Evolutionary conservation across 1,140 invertebrate genomes (phyloP).

Genomic region (Aphelinus atriplicis): DNA sequence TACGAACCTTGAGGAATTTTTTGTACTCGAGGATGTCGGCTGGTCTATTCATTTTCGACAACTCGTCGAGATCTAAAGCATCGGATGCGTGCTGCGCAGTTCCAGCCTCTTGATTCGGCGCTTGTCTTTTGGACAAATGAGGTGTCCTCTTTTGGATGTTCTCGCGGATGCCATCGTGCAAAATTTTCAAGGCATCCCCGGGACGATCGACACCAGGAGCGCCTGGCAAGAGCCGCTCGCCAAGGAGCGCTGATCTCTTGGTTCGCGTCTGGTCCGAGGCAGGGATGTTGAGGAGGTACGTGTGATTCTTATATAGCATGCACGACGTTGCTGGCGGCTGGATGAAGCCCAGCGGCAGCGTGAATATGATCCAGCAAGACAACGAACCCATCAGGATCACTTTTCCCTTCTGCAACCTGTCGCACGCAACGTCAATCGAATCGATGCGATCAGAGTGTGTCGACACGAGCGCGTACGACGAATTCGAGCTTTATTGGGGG

Average conservation of each 20-base stretch:
- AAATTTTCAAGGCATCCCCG: no score
- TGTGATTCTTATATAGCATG: slow-evolving; percentile 77
- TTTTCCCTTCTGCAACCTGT: slow-evolving; percentile 86
- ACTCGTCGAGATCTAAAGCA: slow-evolving; percentile 8
- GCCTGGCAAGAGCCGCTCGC: no score
- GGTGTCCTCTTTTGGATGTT: no score
- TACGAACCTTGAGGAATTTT: slow-evolving; percentile 52
- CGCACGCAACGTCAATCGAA: no score
- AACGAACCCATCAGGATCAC: slow-evolving; percentile 90
- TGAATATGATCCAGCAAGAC: slow-evolving; percentile 96
- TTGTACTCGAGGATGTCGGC: slow-evolving; percentile 56
- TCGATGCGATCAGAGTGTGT: no score
- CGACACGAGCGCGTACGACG: no score
- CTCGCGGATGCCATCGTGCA: no score
- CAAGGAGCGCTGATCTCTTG: slow-evolving; percentile 48
- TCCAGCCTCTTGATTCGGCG: no score
- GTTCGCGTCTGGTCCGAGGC: slow-evolving; percentile 53
- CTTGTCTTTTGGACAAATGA: no score
- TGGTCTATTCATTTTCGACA: slow-evolving; percentile 52
- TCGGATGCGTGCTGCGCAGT: no score
- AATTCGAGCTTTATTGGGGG: no score
- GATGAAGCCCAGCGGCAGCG: slow-evolving; percentile 92
- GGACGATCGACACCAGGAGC: no score
- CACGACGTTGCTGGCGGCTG: slow-evolving; percentile 92
- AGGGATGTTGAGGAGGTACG: slow-evolving; percentile 63